These are phyloP conservation scores for Ischnus inquisitorius DNA, from an alignment of 2,888 invertebrate genomes.

Conservation along the genomic window DNA sequence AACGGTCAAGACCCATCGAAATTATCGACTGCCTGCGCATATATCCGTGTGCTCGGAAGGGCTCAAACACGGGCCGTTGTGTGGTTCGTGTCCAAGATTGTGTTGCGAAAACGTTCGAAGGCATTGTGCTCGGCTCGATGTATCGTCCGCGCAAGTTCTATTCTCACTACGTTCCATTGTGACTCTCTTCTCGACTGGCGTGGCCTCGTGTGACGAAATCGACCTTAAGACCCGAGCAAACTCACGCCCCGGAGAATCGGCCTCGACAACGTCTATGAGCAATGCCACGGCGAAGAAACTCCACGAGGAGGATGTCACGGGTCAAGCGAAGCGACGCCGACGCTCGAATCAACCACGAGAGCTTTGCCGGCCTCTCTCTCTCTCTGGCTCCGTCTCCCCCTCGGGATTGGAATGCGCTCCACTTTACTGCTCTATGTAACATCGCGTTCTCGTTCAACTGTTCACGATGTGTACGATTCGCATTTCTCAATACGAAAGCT, in stretches of 20 bases:
- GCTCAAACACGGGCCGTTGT: not conserved
- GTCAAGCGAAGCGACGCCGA: constrained; percentile 70
- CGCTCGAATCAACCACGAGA: constrained; percentile 60
- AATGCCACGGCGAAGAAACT: constrained; percentile 57
- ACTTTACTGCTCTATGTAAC: constrained; percentile 55
- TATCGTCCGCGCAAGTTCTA: not conserved
- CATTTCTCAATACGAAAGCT: constrained; percentile 47
- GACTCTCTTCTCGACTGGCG: not conserved
- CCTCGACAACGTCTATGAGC: constrained; percentile 62
- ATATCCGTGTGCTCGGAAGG: not conserved
- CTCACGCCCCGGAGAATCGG: constrained; percentile 47
- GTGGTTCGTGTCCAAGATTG: not conserved
- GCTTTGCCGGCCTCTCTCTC: constrained; percentile 22
- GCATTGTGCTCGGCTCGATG: not conserved
- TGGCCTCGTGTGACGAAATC: constrained; percentile 36
- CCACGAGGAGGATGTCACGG: constrained; percentile 69
- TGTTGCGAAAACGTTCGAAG: constrained; percentile 21
- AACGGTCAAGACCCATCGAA: not conserved
- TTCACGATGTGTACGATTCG: not conserved
- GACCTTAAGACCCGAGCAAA: constrained; percentile 52
- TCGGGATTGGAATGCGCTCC: constrained; percentile 68
- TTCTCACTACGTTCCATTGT: constrained; percentile 2
- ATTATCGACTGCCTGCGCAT: not conserved
- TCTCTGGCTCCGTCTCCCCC: too few relatives aligned
- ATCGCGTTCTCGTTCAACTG: not conserved